Base-by-base conservation (phyloP, 1,140 invertebrate species). In the Nasonia vitripennis region DNA sequence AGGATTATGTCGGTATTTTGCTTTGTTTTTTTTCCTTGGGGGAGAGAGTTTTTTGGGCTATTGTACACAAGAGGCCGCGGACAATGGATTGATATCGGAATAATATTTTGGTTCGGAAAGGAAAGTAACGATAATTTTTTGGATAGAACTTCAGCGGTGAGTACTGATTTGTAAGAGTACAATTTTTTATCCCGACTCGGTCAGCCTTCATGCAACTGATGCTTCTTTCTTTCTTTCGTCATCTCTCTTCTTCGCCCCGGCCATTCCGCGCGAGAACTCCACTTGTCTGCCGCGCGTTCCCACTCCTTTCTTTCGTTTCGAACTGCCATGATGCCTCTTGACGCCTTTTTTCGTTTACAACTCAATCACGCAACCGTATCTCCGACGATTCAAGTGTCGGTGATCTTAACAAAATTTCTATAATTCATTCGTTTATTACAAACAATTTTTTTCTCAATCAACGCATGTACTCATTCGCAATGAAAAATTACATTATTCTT, bases 141-240 rank as follows among this genome's bases (percentile, higher is more conserved):
- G 12, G 4, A 51, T 17, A 88, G 1, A 17, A 17, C 14, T 4
- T 51, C 11, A 3, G 48, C 14, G 14, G 48, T 3, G 48, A 51
- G 48, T 51, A 51, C 55, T 0, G 91, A 92, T 92, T 91, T 91
- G 90, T 91, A 91, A 91, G 20, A 62, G 91, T 92, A 88, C 90
- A 91, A 92, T 92, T 91, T 92, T 91, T 91, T 91, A 92, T 92
- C 89, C 88, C 87, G 86, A 89, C 88, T 89, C 84, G 88, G 37
- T 87, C 86, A 83, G 79, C 86, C 73, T 80, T 79, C 74, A 80
- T 87, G 85, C 55, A 62, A 62, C 55, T 62, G 55, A 62, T 20
- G n/a, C 23, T 79, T 68, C 48, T 55, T 78, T 62, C 78, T 55
- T 86, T 86, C 78, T 87, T 73, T 55, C 83, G 68, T 67, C 70